These are phyloP conservation scores for Ascidia mentula DNA, from an alignment of 23 tunicate genomes.

Conservation along the genomic window DNA sequence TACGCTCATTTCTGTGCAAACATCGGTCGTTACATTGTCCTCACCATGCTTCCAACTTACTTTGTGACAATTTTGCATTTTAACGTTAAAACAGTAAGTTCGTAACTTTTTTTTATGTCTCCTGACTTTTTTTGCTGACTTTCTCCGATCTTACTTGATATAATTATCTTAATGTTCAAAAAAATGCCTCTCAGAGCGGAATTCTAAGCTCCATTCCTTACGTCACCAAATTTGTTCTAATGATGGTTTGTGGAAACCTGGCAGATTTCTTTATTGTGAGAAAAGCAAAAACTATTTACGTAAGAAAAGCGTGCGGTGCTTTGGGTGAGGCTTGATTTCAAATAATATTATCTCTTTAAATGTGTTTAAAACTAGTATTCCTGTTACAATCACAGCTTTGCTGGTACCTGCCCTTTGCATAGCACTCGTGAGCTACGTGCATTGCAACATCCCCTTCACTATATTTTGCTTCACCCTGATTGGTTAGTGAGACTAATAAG, in stretches of 20 bases:
- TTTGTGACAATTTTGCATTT: slow-evolving; percentile 16
- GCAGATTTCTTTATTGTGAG: slow-evolving; percentile 3
- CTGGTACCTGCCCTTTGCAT: slow-evolving; percentile 17
- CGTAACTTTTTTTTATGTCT: too few species aligned
- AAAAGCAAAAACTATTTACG: not conserved
- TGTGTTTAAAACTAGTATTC: too few species aligned
- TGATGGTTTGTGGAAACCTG: not conserved
- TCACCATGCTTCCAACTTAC: slow-evolving; percentile 35
- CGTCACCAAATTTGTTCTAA: slow-evolving; percentile 1
- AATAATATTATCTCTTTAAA: not conserved
- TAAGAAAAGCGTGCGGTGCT: slow-evolving; percentile 3
- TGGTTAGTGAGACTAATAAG: not conserved
- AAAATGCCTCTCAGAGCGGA: slow-evolving; percentile 28
- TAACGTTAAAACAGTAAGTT: slow-evolving; percentile 26
- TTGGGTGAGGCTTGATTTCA: slow-evolving; percentile 10
- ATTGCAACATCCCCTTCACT: slow-evolving; percentile 7
- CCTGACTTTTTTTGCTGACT: too few species aligned
- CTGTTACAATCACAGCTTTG: slow-evolving; percentile 4
- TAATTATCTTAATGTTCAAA: too few species aligned
- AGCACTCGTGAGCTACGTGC: not conserved
- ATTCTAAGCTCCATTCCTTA: slow-evolving; percentile 20
- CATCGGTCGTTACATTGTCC: slow-evolving; percentile 17
- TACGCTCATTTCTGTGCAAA: slow-evolving; percentile 19
- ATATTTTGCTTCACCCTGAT: slow-evolving; percentile 23
- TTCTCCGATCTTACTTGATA: too few species aligned